Evolutionary conservation across 2,888 invertebrate genomes (phyloP).

Genomic region (Cephalotes varians): DNA sequence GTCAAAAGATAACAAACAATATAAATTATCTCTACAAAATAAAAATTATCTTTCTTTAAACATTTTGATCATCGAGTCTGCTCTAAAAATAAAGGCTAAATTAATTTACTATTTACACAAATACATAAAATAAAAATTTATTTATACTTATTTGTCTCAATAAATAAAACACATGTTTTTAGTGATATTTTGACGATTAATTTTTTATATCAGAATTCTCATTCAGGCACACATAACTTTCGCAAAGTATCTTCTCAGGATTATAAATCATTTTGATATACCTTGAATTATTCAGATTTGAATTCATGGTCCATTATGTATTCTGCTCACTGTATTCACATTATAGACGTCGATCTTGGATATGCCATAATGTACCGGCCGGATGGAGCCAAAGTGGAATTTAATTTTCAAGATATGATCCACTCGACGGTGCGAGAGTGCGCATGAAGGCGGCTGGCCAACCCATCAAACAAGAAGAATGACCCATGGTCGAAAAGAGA

Average conservation of each 20-base stretch:
- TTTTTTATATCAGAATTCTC: not conserved
- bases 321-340: conserved; percentile 37
- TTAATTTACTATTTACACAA: not conserved
- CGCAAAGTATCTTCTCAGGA: not conserved
- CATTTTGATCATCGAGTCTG: not conserved
- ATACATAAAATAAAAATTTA: not conserved
- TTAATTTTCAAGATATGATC: conserved; percentile 51
- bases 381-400: conserved; percentile 41
- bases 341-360: conserved; percentile 31
- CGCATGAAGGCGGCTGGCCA: conserved; percentile 25
- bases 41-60: not conserved
- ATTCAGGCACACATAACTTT: not conserved
- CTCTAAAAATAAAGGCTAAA: not conserved
- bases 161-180: not conserved
- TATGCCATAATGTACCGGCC: conserved; percentile 11
- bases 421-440: conserved; percentile 35
- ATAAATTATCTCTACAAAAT: too few species aligned
- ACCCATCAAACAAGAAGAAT: conserved; percentile 50
- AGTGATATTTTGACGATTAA: not conserved
- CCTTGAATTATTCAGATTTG: conserved; percentile 42
- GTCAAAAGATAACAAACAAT: not conserved
- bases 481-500: conserved; percentile 52
- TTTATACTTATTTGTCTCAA: not conserved
- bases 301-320: conserved; percentile 47
- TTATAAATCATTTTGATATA: conserved; percentile 49